Evolutionary conservation across 2,797 vertebrate species (phyloP), one percentile per base, ranked within the genome.

Genomic region (Iguana delicatissima): DNA sequence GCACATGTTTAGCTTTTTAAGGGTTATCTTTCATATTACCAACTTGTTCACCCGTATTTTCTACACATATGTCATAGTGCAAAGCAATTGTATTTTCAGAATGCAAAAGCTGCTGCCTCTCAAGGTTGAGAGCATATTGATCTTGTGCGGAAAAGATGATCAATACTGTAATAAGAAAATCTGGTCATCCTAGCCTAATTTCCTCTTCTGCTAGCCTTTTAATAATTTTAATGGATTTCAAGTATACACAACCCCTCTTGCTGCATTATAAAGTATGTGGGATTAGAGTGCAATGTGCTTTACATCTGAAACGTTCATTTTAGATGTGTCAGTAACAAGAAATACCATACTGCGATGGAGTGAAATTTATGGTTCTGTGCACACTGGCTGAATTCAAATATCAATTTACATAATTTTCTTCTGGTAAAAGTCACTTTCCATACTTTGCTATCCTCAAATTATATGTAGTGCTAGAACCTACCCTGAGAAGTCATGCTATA

Each of bases 351-450:
- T 83, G 73, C 89, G 0, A 81, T 46, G 29, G 73, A 42, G 13
- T 22, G 76, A 87, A 86, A 93, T 72, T 80, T 52, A 72, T 91
- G 88, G 90, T 81, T 73, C 57, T n/a, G 79, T 84, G 50, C 74
- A 84, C 42, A 84, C 84, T 1, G 32, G 13, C 84, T 46, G 91
- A 95, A 93, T 92, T 88, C 89, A 86, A 93, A 91, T 62, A 81
- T 88, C 81, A 91, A 88, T 6, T 16, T 13, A 79, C 46, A 8
- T 22, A 24, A 20, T 81, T 76, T n/a, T 69, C 8, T 74, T 81
- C 73, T 26, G 57, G 2, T 18, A 64, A 69, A 90, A 29, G 24
- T 50, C 6, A 14, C 6, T 62, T 73, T 59, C 89, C 46, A 85
- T 18, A 80, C 35, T 20, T 73, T n/a, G 74, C 13, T 62, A 62